Percentiles rank a stretch among this genome's conserved stretches.
Conservation (phyloP, 2,113 vertebrate species). For the Saccopteryx leptura region DNA sequence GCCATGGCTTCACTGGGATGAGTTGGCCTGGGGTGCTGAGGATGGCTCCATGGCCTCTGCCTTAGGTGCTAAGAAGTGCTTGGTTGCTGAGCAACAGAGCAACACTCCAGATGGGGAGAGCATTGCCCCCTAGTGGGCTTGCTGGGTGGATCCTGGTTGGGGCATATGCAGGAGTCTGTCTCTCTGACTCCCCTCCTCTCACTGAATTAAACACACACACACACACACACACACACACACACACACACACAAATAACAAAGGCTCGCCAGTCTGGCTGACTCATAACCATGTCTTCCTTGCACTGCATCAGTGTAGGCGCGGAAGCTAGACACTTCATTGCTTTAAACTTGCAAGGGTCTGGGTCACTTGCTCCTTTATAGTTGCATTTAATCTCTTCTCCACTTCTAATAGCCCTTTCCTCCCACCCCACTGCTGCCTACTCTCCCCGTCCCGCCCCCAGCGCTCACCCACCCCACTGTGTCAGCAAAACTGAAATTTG, state of each 20-base stretch:
- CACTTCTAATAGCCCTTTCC: background rate
- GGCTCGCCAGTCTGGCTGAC: background rate
- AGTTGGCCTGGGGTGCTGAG: too few species aligned
- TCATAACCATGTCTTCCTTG: background rate
- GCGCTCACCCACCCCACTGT: accelerated
- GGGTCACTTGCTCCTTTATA: background rate
- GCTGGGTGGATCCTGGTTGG: too few species aligned
- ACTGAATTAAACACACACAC: too few species aligned
- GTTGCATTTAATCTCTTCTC: background rate
- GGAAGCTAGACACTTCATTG: background rate
- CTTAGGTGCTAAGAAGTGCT: too few species aligned
- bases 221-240: too few species aligned
- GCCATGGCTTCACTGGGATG: too few species aligned
- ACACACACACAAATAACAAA: background rate
- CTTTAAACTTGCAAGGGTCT: background rate
- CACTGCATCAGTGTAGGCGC: background rate
- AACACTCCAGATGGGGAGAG: too few species aligned
- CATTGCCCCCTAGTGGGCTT: too few species aligned
- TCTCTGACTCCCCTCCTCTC: too few species aligned
- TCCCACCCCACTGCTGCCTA: background rate
- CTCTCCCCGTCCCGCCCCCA: background rate
- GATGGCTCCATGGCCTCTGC: too few species aligned
- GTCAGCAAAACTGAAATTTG: background rate
- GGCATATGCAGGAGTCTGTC: too few species aligned
- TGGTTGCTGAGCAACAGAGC: too few species aligned